These are phyloP conservation scores for Bombus superbus DNA, from an alignment of 1,140 invertebrate species.

Conservation along the genomic window DNA sequence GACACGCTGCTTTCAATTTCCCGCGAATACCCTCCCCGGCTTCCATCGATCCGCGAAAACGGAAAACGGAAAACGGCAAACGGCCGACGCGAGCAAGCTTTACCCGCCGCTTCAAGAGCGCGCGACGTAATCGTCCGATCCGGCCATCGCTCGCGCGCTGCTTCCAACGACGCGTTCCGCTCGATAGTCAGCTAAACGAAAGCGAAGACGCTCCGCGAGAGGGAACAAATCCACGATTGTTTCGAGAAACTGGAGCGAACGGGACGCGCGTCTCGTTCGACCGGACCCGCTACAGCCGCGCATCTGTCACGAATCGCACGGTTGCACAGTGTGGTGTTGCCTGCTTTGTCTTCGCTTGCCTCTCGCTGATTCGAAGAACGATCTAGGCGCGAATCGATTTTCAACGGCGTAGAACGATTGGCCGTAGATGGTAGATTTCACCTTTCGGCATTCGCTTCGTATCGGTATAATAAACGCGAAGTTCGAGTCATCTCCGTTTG, in stretches of 20 bases:
- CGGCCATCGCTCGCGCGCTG: not conserved
- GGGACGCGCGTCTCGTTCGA: not conserved
- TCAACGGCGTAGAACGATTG: too few species aligned
- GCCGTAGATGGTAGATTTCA: too few species aligned
- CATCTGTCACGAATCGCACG: too few species aligned
- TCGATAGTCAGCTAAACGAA: not conserved
- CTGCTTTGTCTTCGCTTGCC: too few species aligned
- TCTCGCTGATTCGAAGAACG: too few species aligned
- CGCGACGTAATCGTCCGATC: slow-evolving; percentile 2
- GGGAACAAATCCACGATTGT: not conserved
- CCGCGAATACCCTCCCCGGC: not conserved
- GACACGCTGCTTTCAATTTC: not conserved
- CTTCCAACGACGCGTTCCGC: not conserved
- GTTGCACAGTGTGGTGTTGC: too few species aligned
- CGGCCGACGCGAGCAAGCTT: not conserved
- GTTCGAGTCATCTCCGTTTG: too few species aligned
- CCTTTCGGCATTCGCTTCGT: too few species aligned
- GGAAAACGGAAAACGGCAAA: not conserved
- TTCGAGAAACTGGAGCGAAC: not conserved
- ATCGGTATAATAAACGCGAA: too few species aligned
- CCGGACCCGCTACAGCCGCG: not conserved
- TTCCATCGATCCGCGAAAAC: not conserved
- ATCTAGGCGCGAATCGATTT: too few species aligned
- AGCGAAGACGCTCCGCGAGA: not conserved
- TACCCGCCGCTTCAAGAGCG: not conserved